Percentiles rank a stretch among this genome's conserved stretches.
These are phyloP conservation scores for Sprattus sprattus DNA, from an alignment of 2,113 vertebrate species.

Conservation along the genomic window DNA sequence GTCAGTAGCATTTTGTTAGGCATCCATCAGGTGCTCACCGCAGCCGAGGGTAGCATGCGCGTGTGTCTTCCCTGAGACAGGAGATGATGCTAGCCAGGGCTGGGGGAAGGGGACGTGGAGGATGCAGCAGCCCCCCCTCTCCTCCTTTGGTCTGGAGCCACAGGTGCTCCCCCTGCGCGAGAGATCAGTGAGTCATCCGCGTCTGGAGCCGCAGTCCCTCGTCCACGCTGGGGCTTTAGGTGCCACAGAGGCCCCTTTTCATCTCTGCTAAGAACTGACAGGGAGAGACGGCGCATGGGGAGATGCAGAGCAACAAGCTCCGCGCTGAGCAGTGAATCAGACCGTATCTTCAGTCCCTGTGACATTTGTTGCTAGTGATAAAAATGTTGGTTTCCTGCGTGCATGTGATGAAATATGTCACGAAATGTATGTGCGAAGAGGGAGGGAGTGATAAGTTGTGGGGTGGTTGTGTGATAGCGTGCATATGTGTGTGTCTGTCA, in stretches of 20 bases:
- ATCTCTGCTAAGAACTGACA: not conserved
- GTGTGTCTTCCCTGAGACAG: too few relatives aligned
- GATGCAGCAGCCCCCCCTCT: too few relatives aligned
- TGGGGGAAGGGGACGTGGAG: too few relatives aligned
- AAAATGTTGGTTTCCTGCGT: not conserved
- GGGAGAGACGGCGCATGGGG: not conserved
- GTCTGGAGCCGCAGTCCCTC: not conserved
- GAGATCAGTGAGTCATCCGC: not conserved
- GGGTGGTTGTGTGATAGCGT: not conserved
- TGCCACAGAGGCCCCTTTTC: not conserved
- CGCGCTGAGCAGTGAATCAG: not conserved
- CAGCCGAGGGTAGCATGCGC: too few relatives aligned
- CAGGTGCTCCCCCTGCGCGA: not conserved
- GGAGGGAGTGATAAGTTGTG: too few relatives aligned
- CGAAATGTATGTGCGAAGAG: not conserved
- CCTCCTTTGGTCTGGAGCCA: not conserved
- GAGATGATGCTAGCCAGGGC: too few relatives aligned
- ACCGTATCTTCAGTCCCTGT: not conserved
- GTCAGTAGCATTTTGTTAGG: too few relatives aligned
- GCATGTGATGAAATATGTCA: conserved; percentile 11
- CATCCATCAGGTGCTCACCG: too few relatives aligned
- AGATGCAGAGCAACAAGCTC: not conserved
- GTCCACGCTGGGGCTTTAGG: not conserved
- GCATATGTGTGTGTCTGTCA: conserved; percentile 23
- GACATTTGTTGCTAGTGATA: not conserved